These are phyloP conservation scores for Dinothrombium tinctorium DNA, from an alignment of 1,140 invertebrate genomes.

Conservation along the genomic window DNA sequence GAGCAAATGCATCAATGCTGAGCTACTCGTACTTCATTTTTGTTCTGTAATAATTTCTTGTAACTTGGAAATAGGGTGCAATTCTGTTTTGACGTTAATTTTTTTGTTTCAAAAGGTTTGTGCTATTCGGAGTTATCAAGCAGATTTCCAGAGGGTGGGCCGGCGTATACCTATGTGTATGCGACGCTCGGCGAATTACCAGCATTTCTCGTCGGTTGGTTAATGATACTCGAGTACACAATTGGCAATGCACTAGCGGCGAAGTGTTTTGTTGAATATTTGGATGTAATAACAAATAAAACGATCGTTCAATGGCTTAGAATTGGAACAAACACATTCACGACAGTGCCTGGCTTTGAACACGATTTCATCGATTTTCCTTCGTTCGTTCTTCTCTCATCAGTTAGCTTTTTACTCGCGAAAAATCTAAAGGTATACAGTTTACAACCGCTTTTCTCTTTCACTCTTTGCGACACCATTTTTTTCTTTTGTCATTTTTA, in stretches of 20 bases:
- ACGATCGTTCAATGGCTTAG: not conserved
- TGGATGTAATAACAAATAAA: not conserved
- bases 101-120: constrained; percentile 20
- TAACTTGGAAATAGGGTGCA: no score
- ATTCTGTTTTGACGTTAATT: no score
- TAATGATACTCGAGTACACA: constrained; percentile 23
- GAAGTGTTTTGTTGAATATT: not conserved
- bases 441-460: no score
- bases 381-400: not conserved
- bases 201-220: constrained; percentile 27
- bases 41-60: no score
- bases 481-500: no score
- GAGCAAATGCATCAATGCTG: no score
- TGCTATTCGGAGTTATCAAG: constrained; percentile 27
- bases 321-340: not conserved
- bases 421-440: not conserved
- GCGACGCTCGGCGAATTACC: constrained; percentile 24
- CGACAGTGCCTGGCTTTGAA: not conserved
- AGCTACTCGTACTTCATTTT: no score
- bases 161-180: constrained; percentile 27
- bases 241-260: not conserved
- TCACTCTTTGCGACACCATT: no score
- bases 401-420: not conserved
- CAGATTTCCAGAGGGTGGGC: constrained; percentile 24
- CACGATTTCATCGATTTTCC: not conserved